Evolutionary conservation across 2,888 invertebrate genomes (phyloP).

Genomic region (Philereme vetulata): DNA sequence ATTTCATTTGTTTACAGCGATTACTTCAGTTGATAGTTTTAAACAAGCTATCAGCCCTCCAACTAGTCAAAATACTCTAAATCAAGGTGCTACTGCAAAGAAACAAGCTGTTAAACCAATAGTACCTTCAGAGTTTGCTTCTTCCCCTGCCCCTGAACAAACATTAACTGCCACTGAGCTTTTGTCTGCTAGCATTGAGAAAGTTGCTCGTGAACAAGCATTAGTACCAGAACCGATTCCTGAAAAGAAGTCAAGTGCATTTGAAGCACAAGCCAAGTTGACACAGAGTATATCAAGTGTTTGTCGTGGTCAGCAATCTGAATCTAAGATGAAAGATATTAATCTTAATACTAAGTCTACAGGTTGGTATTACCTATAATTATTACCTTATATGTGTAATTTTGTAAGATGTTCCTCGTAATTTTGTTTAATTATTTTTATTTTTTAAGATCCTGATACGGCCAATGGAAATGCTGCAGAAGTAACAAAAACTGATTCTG

Average conservation of each 20-base stretch:
- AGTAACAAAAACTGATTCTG: constrained; percentile 60
- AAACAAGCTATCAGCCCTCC: constrained; percentile 66
- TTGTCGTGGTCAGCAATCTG: constrained; percentile 63
- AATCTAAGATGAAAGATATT: constrained; percentile 77
- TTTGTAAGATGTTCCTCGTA: neutral
- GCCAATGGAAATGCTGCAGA: constrained; percentile 73
- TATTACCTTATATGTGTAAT: neutral
- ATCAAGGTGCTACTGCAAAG: constrained; percentile 29
- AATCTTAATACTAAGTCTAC: constrained; percentile 70
- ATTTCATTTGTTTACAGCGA: constrained; percentile 60
- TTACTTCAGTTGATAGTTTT: constrained; percentile 74
- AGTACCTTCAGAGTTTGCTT: constrained; percentile 50
- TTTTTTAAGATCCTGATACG: constrained; percentile 65
- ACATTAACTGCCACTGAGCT: constrained; percentile 69
- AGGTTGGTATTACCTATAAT: constrained; percentile 54
- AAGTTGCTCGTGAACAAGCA: constrained; percentile 65
- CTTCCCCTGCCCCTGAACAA: constrained; percentile 48
- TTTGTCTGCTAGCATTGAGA: constrained; percentile 74
- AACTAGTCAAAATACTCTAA: constrained; percentile 73
- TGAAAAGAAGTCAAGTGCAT: constrained; percentile 64
- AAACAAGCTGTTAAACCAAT: constrained; percentile 31
- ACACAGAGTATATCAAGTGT: constrained; percentile 74
- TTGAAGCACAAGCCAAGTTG: constrained; percentile 75
- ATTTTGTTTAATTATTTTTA: neutral
- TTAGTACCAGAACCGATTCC: constrained; percentile 41